Evolutionary conservation across 2,113 vertebrate species (phyloP), one percentile per base, ranked within the genome.

Genomic region (Synchiropus splendidus): DNA sequence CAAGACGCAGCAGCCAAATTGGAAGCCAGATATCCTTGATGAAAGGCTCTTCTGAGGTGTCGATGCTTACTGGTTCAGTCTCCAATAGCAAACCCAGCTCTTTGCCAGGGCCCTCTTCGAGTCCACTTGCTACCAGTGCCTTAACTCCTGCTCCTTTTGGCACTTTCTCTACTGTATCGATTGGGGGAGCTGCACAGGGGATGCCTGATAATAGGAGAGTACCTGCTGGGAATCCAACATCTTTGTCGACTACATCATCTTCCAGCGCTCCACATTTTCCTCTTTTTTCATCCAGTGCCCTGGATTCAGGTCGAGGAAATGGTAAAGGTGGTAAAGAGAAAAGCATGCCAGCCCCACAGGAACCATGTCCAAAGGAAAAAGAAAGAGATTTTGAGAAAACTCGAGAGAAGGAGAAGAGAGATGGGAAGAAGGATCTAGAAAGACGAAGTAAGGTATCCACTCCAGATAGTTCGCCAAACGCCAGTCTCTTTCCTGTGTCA

Each of bases 61-160:
- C 72, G 43, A 51, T 53, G 48, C 36, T 81, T 61, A 65, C 71
- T 21, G 61, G 72, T 61, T 78, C 80, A 31, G 76, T 63, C 47
- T 67, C 77, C 27, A 51, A 54, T 71, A 80, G 72, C 57, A 81
- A 78, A 54, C 82, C 89, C 55, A 84, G 88, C 71, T 89, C 91
- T 5, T 72, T 96, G 55, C 75, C 86, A 18, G 90, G 88, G 75
- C 88, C 89, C 67, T 88, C 90, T 67, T 86, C 88, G 74, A 88
- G 84, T 81, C 84, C 90, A 78, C 86, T 91, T 49, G 83, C 89
- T 87, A 78, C 90, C 82, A 94, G 92, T 98, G 95, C 95, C 95
- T 98, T 98, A 97, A 90, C 86, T 59, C 83, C 91, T 67, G 76
- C 75, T 54, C 12, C 74, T 52, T 88, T 86, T 68, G 80, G 75